Evolutionary conservation across 2,113 vertebrate species (phyloP).

Genomic region (Gila orcuttii): DNA sequence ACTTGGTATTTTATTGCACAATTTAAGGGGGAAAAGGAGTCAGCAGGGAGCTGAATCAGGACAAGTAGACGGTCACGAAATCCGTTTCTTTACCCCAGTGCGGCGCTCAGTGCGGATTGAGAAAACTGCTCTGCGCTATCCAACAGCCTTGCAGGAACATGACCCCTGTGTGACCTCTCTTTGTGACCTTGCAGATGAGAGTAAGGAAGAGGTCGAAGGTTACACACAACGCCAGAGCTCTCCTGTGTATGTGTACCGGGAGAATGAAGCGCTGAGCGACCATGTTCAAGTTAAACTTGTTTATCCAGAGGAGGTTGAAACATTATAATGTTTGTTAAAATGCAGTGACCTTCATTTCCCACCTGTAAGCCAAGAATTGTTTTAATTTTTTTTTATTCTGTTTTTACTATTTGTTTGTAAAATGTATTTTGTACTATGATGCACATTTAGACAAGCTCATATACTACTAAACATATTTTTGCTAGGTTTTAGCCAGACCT

Average conservation of each 20-base stretch:
- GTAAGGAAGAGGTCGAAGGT: not conserved
- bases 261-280: slow-evolving; percentile 75
- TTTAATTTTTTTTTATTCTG: not conserved
- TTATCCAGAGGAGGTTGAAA: slow-evolving; percentile 44
- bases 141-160: slow-evolving; percentile 71
- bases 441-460: not conserved
- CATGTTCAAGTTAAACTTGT: slow-evolving; percentile 67
- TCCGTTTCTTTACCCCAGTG: slow-evolving; percentile 80
- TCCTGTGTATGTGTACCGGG: slow-evolving; percentile 72
- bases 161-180: slow-evolving; percentile 75
- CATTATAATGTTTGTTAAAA: not conserved
- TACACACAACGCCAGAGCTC: not conserved
- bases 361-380: too few species aligned
- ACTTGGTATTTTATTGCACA: not conserved
- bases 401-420: not conserved
- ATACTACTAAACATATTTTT: not conserved
- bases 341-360: not conserved
- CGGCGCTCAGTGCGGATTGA: slow-evolving; percentile 77
- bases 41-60: slow-evolving; percentile 56
- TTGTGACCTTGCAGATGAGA: slow-evolving; percentile 64
- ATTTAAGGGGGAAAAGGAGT: slow-evolving; percentile 60
- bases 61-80: slow-evolving; percentile 68
- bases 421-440: not conserved
- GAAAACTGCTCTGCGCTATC: slow-evolving; percentile 61
- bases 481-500: not conserved